These are phyloP conservation scores for Pteropus rufus DNA, from an alignment of 2,797 vertebrate species.

Conservation along the genomic window DNA sequence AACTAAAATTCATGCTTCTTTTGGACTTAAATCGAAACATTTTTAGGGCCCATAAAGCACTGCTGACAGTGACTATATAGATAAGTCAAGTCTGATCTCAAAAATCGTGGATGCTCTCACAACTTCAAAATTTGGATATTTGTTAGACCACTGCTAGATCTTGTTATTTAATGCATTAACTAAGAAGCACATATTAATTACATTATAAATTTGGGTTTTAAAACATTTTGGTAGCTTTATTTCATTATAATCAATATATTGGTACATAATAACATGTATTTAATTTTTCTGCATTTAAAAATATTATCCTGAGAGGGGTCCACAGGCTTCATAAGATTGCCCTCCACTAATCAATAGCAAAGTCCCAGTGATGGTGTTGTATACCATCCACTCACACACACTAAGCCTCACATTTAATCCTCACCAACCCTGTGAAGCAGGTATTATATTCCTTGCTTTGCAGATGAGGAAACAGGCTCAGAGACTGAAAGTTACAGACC, in stretches of 20 bases:
- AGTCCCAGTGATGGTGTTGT: background rate
- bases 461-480: background rate
- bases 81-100: background rate
- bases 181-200: background rate
- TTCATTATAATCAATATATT: background rate
- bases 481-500: background rate
- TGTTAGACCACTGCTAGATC: background rate
- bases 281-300: background rate
- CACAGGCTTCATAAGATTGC: background rate
- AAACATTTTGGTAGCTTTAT: background rate
- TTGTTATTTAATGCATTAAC: background rate
- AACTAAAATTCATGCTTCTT: background rate
- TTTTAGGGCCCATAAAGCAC: background rate
- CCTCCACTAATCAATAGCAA: too few relatives aligned
- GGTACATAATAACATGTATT: background rate
- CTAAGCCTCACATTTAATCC: background rate
- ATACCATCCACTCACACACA: too few relatives aligned
- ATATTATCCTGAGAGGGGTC: background rate
- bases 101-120: background rate
- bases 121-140: background rate
- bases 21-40: background rate
- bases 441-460: background rate
- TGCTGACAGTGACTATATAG: background rate
- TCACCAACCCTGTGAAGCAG: background rate
- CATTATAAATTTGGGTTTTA: background rate